A percentile compares a stretch with the other conserved stretches of the same genome.
Conservation (phyloP, 2,888 invertebrate genomes). For the Lithophane socia region DNA sequence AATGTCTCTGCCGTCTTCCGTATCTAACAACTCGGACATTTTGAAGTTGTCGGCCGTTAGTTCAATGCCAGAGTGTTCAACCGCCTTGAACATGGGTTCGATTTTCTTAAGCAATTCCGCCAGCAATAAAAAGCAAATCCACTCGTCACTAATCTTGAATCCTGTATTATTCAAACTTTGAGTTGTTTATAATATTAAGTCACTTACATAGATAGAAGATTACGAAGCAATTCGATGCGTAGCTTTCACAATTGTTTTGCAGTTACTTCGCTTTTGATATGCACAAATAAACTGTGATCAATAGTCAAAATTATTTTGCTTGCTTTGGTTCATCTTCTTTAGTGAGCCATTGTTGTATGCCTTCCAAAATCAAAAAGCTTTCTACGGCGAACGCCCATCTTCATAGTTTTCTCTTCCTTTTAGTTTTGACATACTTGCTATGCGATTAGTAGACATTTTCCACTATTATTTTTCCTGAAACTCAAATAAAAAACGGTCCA, state of each 20-base stretch:
- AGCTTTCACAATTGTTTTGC: neutral
- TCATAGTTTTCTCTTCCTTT: neutral
- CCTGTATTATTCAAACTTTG: slow-evolving; percentile 61
- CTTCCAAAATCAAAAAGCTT: neutral
- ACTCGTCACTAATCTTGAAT: slow-evolving; percentile 59
- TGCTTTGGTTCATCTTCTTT: neutral
- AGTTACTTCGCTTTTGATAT: no score
- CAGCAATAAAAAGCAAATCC: slow-evolving; percentile 58
- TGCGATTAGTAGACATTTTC: neutral
- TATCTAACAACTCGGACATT: slow-evolving; percentile 53
- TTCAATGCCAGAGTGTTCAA: slow-evolving; percentile 50
- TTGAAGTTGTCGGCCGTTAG: slow-evolving; percentile 57
- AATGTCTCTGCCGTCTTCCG: slow-evolving; percentile 22
- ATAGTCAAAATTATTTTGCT: neutral
- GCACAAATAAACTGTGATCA: neutral
- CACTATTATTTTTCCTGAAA: no score
- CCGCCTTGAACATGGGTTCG: slow-evolving; percentile 59
- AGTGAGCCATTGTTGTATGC: neutral
- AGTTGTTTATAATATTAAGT: slow-evolving; percentile 58
- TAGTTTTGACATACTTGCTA: neutral
- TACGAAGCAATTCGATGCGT: neutral
- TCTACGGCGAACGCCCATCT: neutral
- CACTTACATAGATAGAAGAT: slow-evolving; percentile 42
- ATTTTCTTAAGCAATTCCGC: slow-evolving; percentile 57
- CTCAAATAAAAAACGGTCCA: neutral